phyloP scores from a whole-genome alignment of 2,888 invertebrate species.

The Morpho achilles region DNA sequence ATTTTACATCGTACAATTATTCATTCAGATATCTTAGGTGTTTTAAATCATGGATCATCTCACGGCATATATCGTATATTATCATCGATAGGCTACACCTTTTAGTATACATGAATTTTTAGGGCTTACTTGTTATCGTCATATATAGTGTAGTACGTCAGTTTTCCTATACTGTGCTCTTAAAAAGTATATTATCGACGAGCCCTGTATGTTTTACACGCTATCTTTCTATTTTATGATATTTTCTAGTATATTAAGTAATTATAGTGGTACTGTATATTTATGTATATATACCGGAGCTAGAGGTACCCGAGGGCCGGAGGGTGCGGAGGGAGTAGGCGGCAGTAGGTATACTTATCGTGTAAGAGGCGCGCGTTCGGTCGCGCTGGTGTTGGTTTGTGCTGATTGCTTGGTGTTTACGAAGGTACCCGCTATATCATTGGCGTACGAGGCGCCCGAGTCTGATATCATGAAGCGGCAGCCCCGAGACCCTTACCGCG shows the following conservation, averaged over 20 bases:
- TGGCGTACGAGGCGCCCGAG: constrained; percentile 99
- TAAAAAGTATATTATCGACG: constrained; percentile 45
- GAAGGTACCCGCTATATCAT: constrained; percentile 98
- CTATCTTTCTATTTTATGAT: constrained; percentile 57
- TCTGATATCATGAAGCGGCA: constrained; percentile 99
- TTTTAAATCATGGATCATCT: constrained; percentile 29
- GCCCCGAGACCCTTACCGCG: constrained; percentile 97
- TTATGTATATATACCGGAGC: constrained; percentile 30
- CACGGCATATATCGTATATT: constrained; percentile 42
- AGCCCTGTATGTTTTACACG: constrained; percentile 58
- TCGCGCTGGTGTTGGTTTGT: constrained; percentile 52
- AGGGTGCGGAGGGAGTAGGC: constrained; percentile 33
- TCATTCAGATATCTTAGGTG: constrained; percentile 35
- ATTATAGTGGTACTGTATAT: constrained; percentile 37
- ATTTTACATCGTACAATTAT: constrained; percentile 43
- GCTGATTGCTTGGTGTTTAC: constrained; percentile 79
- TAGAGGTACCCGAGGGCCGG: constrained; percentile 29
- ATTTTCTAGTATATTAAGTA: constrained; percentile 56
- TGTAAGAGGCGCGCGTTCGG: constrained; percentile 44
- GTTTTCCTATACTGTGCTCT: constrained; percentile 46
- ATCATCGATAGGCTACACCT: constrained; percentile 35
- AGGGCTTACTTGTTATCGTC: constrained; percentile 56
- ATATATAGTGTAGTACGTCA: constrained; percentile 61
- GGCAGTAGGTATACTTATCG: constrained; percentile 47
- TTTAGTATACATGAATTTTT: constrained; percentile 35